phyloP scores from a whole-genome alignment of 2,113 vertebrate species.

The Balaenoptera acutorostrata region DNA sequence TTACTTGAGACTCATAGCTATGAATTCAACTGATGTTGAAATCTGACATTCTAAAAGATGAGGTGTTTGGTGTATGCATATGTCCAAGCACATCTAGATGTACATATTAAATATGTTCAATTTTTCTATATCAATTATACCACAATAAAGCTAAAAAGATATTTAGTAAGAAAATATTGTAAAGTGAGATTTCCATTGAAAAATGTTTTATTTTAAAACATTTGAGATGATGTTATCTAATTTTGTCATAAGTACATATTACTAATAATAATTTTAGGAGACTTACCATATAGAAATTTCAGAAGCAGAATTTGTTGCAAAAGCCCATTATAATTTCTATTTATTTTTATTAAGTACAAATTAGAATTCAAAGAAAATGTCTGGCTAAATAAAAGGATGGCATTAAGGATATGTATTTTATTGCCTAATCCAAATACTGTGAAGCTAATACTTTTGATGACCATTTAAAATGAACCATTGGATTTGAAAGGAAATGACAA shows the following conservation, averaged over 20 bases:
- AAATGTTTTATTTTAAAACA: not conserved
- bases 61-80: not conserved
- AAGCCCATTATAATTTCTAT: not conserved
- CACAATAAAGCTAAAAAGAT: not conserved
- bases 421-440: not conserved
- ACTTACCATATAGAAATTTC: not conserved
- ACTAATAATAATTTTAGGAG: not conserved
- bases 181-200: not conserved
- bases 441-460: not conserved
- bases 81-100: not conserved
- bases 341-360: not conserved
- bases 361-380: not conserved
- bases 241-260: not conserved
- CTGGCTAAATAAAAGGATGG: not conserved
- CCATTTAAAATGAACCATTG: constrained; percentile 8
- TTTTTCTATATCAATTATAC: not conserved
- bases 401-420: not conserved
- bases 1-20: not conserved
- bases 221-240: not conserved
- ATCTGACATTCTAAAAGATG: not conserved
- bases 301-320: not conserved
- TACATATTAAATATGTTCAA: not conserved
- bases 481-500: constrained; percentile 56
- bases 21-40: not conserved
- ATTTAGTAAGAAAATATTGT: not conserved